phyloP scores from a whole-genome alignment of 2,888 invertebrate genomes.

The Alloscopus bannaensis region DNA sequence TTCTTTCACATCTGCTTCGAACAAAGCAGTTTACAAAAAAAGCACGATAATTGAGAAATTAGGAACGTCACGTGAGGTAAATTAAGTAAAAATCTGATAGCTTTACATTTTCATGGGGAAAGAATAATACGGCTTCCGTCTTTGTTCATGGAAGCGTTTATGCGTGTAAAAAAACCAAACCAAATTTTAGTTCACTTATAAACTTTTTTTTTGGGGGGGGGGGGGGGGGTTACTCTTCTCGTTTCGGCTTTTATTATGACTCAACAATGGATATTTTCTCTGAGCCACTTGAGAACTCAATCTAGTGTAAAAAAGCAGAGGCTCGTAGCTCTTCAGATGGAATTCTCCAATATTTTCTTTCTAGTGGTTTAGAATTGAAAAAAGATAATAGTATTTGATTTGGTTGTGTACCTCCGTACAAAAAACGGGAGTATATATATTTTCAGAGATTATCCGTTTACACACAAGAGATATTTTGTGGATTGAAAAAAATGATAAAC shows the following conservation, averaged over 20 bases:
- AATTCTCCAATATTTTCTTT: conserved; percentile 7
- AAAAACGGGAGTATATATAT: background rate
- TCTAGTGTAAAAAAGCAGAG: conserved; percentile 14
- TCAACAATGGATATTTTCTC: background rate
- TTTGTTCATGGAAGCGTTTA: background rate
- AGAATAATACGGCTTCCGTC: background rate
- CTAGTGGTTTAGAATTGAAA: background rate
- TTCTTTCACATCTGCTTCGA: conserved; percentile 4
- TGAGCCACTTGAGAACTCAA: background rate
- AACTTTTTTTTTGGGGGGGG: background rate
- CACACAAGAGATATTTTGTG: background rate
- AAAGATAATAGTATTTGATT: background rate
- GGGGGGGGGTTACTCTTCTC: background rate
- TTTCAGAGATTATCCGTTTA: background rate
- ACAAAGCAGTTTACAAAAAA: background rate
- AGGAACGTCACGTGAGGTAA: conserved; percentile 23
- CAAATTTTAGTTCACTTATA: background rate
- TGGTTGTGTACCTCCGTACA: background rate
- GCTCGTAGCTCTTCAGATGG: too few relatives aligned
- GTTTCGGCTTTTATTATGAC: too few relatives aligned
- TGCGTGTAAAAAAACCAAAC: too few relatives aligned
- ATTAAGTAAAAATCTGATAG: conserved; percentile 8
- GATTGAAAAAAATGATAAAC: conserved; percentile 29
- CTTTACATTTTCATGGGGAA: background rate
- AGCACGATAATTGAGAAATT: conserved; percentile 14